A percentile compares a stretch with the other conserved stretches of the same genome.
Evolutionary conservation across 2,797 vertebrate genomes (phyloP).

Genomic region (Morus bassanus): DNA sequence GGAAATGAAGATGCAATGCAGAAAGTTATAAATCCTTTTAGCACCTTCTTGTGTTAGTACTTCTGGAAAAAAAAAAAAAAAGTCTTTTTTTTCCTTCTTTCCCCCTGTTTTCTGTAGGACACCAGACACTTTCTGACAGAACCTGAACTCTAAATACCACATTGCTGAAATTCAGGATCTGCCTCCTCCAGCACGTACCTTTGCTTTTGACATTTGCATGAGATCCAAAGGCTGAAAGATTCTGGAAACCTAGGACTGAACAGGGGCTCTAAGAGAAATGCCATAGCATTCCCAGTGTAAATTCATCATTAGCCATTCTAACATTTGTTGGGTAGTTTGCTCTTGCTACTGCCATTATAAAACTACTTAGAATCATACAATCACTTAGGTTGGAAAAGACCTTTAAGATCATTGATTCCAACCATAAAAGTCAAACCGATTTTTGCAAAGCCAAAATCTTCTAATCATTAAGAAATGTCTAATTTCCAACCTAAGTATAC

Average conservation of each 20-base stretch:
- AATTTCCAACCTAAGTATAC: not conserved
- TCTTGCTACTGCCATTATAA: not conserved
- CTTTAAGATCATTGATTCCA: not conserved
- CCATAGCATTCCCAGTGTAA: not conserved
- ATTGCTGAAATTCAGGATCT: not conserved
- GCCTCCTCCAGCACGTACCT: not conserved
- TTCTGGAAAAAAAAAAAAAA: not conserved
- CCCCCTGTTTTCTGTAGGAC: not conserved
- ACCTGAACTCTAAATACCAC: not conserved
- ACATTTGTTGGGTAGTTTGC: not conserved
- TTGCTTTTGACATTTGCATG: not conserved
- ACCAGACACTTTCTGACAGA: not conserved
- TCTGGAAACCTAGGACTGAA: not conserved
- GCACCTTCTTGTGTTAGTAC: not conserved
- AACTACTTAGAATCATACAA: not conserved
- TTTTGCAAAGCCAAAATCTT: not conserved
- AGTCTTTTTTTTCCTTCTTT: not conserved
- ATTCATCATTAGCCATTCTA: not conserved
- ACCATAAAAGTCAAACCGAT: not conserved
- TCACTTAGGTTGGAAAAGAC: not conserved
- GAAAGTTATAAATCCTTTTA: not conserved
- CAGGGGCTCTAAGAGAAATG: not conserved
- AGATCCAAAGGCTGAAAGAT: not conserved
- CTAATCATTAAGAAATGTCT: not conserved
- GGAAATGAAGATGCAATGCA: not conserved